phyloP scores from a whole-genome alignment of 2,888 invertebrate species.

The Zelleria hepariella region DNA sequence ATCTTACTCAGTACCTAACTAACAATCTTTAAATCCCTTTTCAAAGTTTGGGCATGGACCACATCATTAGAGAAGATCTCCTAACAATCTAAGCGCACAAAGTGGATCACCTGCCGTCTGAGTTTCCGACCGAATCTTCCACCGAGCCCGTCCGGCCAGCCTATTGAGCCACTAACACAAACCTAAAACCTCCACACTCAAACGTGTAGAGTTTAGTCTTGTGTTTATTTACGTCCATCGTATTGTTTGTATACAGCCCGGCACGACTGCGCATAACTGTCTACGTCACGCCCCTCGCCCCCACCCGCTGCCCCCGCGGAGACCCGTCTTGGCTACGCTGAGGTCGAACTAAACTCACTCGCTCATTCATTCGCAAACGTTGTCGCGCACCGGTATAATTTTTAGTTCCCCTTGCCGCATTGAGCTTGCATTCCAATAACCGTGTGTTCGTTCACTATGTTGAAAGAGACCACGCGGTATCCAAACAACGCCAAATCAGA shows the following conservation, averaged over 20 bases:
- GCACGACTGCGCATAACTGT: conserved; percentile 66
- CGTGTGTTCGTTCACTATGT: conserved; percentile 38
- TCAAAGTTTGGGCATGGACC: too few relatives aligned
- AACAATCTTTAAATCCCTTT: too few relatives aligned
- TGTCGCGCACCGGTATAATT: conserved; percentile 45
- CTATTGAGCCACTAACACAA: conserved; percentile 47
- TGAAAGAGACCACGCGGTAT: conserved; percentile 62
- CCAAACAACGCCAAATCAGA: conserved; percentile 42
- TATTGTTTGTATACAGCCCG: conserved; percentile 73
- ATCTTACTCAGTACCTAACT: too few relatives aligned
- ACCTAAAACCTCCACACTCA: conserved; percentile 55
- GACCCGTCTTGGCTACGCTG: conserved; percentile 56
- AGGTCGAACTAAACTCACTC: conserved; percentile 61
- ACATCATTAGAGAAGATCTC: too few relatives aligned
- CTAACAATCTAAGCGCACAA: conserved; percentile 14
- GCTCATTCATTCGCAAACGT: conserved; percentile 69
- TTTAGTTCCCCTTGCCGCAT: conserved; percentile 25
- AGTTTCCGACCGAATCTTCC: conserved; percentile 17
- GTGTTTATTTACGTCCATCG: conserved; percentile 72
- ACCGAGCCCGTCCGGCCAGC: conserved; percentile 24
- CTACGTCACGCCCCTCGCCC: conserved; percentile 56
- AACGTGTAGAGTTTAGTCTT: conserved; percentile 45
- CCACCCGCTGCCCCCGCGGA: conserved; percentile 40
- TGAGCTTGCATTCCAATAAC: conserved; percentile 2
- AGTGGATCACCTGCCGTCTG: conserved; percentile 15